Evolutionary conservation across 1,140 invertebrate species (phyloP).

Genomic region (Neelides sp.): DNA sequence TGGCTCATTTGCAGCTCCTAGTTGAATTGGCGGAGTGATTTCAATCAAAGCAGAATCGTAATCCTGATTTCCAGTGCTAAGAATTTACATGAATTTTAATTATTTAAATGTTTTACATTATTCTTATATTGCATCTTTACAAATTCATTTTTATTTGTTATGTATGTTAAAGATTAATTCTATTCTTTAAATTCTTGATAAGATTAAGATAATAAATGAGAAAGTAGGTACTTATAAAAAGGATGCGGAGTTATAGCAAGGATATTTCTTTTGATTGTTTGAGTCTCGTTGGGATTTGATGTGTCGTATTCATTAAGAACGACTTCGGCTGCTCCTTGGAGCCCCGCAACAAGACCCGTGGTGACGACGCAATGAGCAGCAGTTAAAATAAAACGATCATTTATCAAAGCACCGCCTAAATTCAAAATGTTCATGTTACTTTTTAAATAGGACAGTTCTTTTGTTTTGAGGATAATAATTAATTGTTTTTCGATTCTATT

Average conservation of each 20-base stretch:
- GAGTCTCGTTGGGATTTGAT: slow-evolving; percentile 3
- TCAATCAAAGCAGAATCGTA: slow-evolving; percentile 24
- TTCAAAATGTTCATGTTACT: not conserved
- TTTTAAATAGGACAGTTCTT: slow-evolving; percentile 37
- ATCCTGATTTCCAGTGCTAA: slow-evolving; percentile 18
- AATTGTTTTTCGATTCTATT: slow-evolving; percentile 44
- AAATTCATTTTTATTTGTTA: too few species aligned
- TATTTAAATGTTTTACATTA: too few species aligned
- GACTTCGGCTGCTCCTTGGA: slow-evolving; percentile 13
- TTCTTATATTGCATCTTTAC: too few species aligned
- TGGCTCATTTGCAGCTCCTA: slow-evolving; percentile 14
- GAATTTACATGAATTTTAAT: not conserved
- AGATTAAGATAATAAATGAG: not conserved
- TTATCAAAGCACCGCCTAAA: not conserved
- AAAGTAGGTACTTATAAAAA: slow-evolving; percentile 20
- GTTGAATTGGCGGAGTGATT: slow-evolving; percentile 13
- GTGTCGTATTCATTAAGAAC: slow-evolving; percentile 21
- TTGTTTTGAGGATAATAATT: slow-evolving; percentile 45
- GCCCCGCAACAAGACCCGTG: slow-evolving; percentile 5
- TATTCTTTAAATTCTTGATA: not conserved
- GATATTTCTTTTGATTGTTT: slow-evolving; percentile 12
- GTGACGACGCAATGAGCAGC: slow-evolving; percentile 24
- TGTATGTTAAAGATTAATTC: too few species aligned
- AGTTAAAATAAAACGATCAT: not conserved
- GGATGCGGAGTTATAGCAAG: slow-evolving; percentile 18